A percentile compares a stretch with the other conserved stretches of the same genome.
These are phyloP conservation scores for Montipora efflorescens DNA, from an alignment of 64 coral and sea anemone genomes.

Conservation along the genomic window DNA sequence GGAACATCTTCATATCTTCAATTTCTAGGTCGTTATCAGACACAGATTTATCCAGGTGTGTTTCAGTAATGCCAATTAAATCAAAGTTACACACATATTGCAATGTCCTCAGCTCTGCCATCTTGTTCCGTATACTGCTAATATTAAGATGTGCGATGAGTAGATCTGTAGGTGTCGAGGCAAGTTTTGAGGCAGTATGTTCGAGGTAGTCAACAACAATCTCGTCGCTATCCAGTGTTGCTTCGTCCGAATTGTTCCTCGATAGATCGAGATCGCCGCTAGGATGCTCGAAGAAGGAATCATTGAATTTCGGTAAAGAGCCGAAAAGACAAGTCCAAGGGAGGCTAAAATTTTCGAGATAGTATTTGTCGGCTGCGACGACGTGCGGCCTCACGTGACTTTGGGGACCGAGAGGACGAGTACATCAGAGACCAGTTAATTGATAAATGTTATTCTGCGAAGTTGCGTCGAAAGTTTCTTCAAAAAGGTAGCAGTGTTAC, in stretches of 20 bases:
- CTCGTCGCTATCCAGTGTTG: background rate
- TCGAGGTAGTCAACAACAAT: background rate
- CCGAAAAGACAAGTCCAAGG: constrained; percentile 37
- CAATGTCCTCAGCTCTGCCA: constrained; percentile 1
- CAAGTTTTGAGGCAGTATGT: constrained; percentile 10
- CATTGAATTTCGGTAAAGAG: constrained; percentile 38
- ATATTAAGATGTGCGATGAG: constrained; percentile 1
- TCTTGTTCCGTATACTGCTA: constrained; percentile 42
- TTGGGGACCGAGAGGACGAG: too few relatives aligned
- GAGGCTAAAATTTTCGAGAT: constrained; percentile 15
- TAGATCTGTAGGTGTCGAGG: constrained; percentile 15
- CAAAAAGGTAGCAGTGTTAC: too few relatives aligned
- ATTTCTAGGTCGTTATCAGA: too few relatives aligned
- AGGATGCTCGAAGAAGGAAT: constrained; percentile 46
- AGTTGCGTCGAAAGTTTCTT: too few relatives aligned
- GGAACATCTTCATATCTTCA: background rate
- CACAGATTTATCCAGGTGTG: background rate
- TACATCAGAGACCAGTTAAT: too few relatives aligned
- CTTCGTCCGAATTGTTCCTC: too few relatives aligned
- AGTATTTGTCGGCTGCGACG: constrained; percentile 9
- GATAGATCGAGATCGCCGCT: background rate
- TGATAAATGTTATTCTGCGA: too few relatives aligned
- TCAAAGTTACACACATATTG: background rate
- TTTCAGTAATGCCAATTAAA: background rate
- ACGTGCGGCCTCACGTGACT: too few relatives aligned